Base-by-base conservation (phyloP, 2,888 invertebrate species). In the Podotricha telesiphe region DNA sequence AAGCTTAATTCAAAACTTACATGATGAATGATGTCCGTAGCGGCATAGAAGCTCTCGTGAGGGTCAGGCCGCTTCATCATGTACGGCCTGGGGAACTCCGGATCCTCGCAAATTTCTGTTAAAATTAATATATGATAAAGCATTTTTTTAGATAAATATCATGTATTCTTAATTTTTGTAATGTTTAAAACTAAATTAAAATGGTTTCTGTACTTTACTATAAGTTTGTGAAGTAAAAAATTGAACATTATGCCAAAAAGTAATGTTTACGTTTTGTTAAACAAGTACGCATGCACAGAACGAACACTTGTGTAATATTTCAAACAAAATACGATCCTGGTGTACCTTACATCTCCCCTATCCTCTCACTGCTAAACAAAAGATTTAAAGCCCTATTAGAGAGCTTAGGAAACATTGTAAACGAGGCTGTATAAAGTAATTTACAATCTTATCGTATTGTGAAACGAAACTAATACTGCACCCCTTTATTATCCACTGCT, bases 1-100 rank as follows among this genome's bases (percentile, higher is more conserved):
- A 62, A 48, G 63, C 28, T 17, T 48, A 64, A 61, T 51, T 59
- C 55, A 48, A 68, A 80, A 92, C 91, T 89, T 77, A 92, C 92
- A 73, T 92, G 96, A 76, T 91, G 96, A 79, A 96, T 94, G 79
- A 96, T 96, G 81, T 96, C 96, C 1, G 96, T 96, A 51, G 96
- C 96, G 1, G 96, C 96, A 82, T 96, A 96, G 86, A 96, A 96
- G 79, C 95, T 95, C 77, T 92, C 92, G 67, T 87, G 88, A 0
- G 91, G 92, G 71, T 91, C 91, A 4, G 89, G 84, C 4, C 92
- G 82, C 72, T 90, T 91, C 91, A 92, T 91, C 91, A 91, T 89
- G 80, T 93, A 93, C 28, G 92, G 91, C 5, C 92, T 82, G 2
- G 92, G 91, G 70, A 92, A 90, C 65, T 91, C 91, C 0, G 86